phyloP scores from a whole-genome alignment of 2,113 vertebrate genomes.

The Morone saxatilis region DNA sequence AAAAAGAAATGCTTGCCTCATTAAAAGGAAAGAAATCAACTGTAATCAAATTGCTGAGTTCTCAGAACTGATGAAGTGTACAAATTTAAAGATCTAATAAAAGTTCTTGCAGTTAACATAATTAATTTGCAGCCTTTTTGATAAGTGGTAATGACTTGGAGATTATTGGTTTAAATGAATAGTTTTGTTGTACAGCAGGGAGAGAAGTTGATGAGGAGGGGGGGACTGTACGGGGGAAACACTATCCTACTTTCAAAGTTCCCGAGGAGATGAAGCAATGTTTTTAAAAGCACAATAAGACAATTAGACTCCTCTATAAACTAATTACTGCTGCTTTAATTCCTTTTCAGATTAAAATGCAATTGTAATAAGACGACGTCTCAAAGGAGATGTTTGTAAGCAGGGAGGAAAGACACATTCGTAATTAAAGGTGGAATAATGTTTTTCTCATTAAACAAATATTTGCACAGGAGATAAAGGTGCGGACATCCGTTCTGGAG shows the following conservation, averaged over 20 bases:
- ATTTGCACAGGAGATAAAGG: slow-evolving; percentile 64
- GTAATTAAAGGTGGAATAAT: slow-evolving; percentile 81
- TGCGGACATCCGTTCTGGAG: slow-evolving; percentile 24
- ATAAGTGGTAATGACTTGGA: slow-evolving; percentile 84
- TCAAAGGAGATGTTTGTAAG: slow-evolving; percentile 79
- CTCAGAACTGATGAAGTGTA: slow-evolving; percentile 82
- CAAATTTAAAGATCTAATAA: slow-evolving; percentile 83
- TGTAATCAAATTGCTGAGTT: slow-evolving; percentile 82
- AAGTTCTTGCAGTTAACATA: slow-evolving; percentile 81
- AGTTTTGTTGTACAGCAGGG: slow-evolving; percentile 71
- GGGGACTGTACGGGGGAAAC: slow-evolving; percentile 50
- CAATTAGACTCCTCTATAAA: slow-evolving; percentile 83
- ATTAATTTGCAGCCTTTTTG: slow-evolving; percentile 84
- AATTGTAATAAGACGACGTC: slow-evolving; percentile 78
- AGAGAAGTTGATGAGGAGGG: slow-evolving; percentile 63
- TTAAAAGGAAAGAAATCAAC: slow-evolving; percentile 81
- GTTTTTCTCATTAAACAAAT: slow-evolving; percentile 75
- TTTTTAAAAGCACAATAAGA: slow-evolving; percentile 82
- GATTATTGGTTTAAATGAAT: slow-evolving; percentile 85
- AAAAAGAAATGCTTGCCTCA: slow-evolving; percentile 74
- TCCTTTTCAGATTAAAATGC: slow-evolving; percentile 83
- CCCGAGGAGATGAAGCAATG: slow-evolving; percentile 79
- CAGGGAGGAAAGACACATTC: slow-evolving; percentile 69
- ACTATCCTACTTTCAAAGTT: slow-evolving; percentile 81
- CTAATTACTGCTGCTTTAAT: slow-evolving; percentile 84